Evolutionary conservation across 2,113 vertebrate species (phyloP), one percentile per base, ranked within the genome.

Genomic region (Ciconia stormi): DNA sequence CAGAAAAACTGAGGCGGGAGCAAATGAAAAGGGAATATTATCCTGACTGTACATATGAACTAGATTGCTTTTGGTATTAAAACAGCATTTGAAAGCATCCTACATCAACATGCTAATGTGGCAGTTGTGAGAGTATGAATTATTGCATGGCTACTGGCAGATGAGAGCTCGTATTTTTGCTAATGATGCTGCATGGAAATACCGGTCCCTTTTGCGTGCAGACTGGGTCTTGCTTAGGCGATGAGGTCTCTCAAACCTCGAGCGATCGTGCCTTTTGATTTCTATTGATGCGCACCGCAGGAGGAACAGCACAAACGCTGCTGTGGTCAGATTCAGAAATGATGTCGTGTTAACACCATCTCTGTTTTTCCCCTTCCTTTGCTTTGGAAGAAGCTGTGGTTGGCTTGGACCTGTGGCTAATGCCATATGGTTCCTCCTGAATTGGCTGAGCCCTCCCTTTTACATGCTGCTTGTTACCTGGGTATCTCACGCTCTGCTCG

Each of bases 231-330:
- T 59, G 46, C 56, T 50, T 11, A 40, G 72, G 62, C 5, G 2
- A 13, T 40, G 55, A 65, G 32, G 34, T 65, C 27, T 65, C 61
- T 53, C 56, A 53, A 70, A 38, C 29, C 50, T 76, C 0, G 16
- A 80, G 40, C 56, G n/a, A 1, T 22, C 26, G 14, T 22, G 29
- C 40, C 13, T 55, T 80, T 67, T 1, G 3, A 1, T 44, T 70
- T 36, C n/a, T 30, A 0, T 2, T 5, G 61, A 46, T 8, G n/a
- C 0, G 0, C 32, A 6, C 13, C 2, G 1, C 1, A 3, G 36
- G 26, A 76, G 40, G 56, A 65, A 29, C 29, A 32, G n/a, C 77
- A 26, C 71, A 16, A 59, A 30, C 6, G 3, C 18, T 1, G 5
- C 70, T 11, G 25, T 4, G 40, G 26, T 47, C 53, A 30, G 25